phyloP scores from a whole-genome alignment of 2,797 vertebrate species.

The Crenichthys baileyi region DNA sequence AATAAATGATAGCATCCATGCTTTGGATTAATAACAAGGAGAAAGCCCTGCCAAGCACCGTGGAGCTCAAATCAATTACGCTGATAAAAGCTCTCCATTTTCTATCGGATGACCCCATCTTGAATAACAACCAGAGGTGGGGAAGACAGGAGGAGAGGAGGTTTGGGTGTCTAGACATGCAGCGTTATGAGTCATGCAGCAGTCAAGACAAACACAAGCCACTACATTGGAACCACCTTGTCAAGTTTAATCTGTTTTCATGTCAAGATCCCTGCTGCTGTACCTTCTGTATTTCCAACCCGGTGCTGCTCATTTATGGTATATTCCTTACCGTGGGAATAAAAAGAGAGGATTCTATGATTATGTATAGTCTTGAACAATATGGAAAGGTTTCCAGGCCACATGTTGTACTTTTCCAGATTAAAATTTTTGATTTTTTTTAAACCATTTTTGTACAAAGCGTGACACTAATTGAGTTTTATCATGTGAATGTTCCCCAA shows the following conservation, averaged over 20 bases:
- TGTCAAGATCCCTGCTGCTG: conserved; percentile 2
- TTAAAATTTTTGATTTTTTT: too few species aligned
- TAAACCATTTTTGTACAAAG: background rate
- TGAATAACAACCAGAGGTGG: conserved; percentile 48
- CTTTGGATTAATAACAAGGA: conserved; percentile 45
- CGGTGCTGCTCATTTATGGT: background rate
- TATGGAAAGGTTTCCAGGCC: background rate
- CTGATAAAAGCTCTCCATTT: conserved; percentile 57
- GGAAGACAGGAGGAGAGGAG: background rate
- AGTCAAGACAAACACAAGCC: conserved; percentile 34
- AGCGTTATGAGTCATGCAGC: conserved; percentile 50
- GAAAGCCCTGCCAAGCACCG: conserved; percentile 16
- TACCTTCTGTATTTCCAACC: conserved; percentile 21
- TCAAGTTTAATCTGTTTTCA: conserved; percentile 52
- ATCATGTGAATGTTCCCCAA: background rate
- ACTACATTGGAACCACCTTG: conserved; percentile 44
- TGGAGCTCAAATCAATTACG: conserved; percentile 57
- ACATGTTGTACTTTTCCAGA: background rate
- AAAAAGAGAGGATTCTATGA: background rate
- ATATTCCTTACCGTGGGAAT: conserved; percentile 9
- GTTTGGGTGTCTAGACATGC: conserved; percentile 49
- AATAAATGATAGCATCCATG: conserved; percentile 50
- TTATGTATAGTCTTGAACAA: background rate
- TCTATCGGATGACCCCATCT: conserved; percentile 53
- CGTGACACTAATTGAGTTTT: background rate